phyloP scores from a whole-genome alignment of 2,113 vertebrate species.

The Lycaon pictus region DNA sequence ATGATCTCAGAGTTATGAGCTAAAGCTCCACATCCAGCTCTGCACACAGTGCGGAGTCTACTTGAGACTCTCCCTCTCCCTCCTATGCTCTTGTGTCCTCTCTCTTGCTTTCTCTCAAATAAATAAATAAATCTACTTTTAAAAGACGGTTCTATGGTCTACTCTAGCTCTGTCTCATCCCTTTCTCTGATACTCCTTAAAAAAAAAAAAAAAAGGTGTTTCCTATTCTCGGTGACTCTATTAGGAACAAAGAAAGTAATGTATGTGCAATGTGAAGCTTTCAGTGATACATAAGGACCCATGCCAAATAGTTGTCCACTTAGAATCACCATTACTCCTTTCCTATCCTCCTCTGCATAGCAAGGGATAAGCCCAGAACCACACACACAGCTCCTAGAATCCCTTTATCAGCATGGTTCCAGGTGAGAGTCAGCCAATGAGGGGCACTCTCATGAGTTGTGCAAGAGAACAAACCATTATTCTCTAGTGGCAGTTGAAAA shows the following conservation, averaged over 20 bases:
- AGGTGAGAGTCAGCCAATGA: not conserved
- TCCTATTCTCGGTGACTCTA: not conserved
- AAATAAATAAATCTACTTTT: not conserved
- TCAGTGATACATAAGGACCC: not conserved
- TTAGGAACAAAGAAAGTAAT: constrained; percentile 15
- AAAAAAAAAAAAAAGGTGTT: not conserved
- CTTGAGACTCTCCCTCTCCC: not conserved
- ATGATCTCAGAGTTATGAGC: not conserved
- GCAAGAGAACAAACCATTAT: not conserved
- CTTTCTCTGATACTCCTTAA: not conserved
- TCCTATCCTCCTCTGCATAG: not conserved
- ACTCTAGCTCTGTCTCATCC: not conserved
- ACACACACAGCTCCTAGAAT: not conserved
- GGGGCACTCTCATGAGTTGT: not conserved
- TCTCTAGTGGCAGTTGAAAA: not conserved
- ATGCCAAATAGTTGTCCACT: not conserved
- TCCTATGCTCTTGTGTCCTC: not conserved
- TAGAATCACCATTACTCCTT: not conserved
- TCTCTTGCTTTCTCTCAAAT: not conserved
- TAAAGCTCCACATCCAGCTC: not conserved
- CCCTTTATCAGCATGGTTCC: not conserved
- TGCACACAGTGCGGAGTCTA: not conserved
- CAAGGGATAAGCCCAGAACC: not conserved
- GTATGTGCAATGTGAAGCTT: not conserved
- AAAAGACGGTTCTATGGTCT: too few species aligned